Evolutionary conservation across 2,113 vertebrate genomes (phyloP), one percentile per base, ranked within the genome.

Genomic region (Emydocephalus ijimae): DNA sequence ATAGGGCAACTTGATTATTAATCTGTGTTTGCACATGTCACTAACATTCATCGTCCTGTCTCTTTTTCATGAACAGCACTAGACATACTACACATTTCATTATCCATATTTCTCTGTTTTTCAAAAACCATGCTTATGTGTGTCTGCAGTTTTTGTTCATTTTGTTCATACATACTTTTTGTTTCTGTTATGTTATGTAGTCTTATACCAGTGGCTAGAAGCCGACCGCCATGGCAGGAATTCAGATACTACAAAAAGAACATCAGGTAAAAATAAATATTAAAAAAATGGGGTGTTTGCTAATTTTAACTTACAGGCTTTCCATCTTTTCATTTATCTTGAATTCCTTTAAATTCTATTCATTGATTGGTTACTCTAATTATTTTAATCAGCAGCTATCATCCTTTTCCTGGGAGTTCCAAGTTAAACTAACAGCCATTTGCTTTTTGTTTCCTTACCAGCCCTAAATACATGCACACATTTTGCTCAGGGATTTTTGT

Each of bases 171-270:
- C 94, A 93, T 97, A 93, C 94, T 96, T 96, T 97, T 97, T 97
- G 90, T 95, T 95, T 96, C 98, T 97, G 97, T 98, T 98, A 95
- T 96, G 97, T 97, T 97, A 95, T 97, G 85, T 98, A 99, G 99
- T 99, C 97, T 98, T 99, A 98, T 98, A 98, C 98, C 98, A 98
- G 97, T 99, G 98, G 98, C 98, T 99, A 94, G 98, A 99, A 98
- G 98, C 98, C 96, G 98, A 99, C 94, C 99, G 98, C 92, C 98
- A 98, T 97, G 98, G 98, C 98, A 98, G 96, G 97, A 98, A 98
- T 96, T 98, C 98, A 95, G 98, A 98, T 96, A 92, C 98, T 95
- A 94, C 98, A 97, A 96, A 97, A 96, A 95, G 97, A 95, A 94
- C 96, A 92, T 95, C 98, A 99, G 99, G 99, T 99, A 99, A 98